Evolutionary conservation across 1,140 invertebrate species (phyloP), one percentile per base, ranked within the genome.

Genomic region (Drosophila setifemur): DNA sequence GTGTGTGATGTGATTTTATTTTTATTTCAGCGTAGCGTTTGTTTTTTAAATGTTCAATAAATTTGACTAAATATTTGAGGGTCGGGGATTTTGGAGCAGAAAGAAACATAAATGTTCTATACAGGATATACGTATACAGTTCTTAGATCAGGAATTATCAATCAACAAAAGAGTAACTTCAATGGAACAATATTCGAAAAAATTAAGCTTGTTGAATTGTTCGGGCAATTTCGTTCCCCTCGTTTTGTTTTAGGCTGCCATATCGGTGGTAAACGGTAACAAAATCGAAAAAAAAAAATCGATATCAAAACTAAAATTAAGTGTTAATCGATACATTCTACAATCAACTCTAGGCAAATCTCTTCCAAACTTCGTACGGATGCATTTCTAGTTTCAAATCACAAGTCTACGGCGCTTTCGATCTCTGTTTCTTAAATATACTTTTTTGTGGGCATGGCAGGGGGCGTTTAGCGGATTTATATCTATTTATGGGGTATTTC

Each of bases 1-100:
- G n/a, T n/a, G n/a, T 50, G 29, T 61, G 29, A 33, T 67, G 70
- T 55, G 37, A 57, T 43, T 48, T 35, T 19, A 21, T 42, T 35
- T 73, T 68, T 73, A 66, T 70, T 73, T 44, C 21, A 44, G 70
- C 70, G 58, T 42, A 66, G 69, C 57, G 68, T 63, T 72, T 47
- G 19, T 45, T 53, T 53, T 26, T 23, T 39, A 58, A 25, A 6
- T 55, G 40, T 9, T 23, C 14, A 37, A 6, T 63, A 42, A 45
- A 33, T 25, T 70, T 60, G 49, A 29, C 43, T 48, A 48, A 12
- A 43, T 67, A 42, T 44, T 67, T 49, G 12, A 4, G 28, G 47
- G 61, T 53, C 39, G 47, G 63, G 23, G 53, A 18, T 11, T 14
- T 25, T 6, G n/a, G 14, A 47, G 16, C n/a, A 40, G 49, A 39